Evolutionary conservation across 1,140 invertebrate species (phyloP).

Genomic region (Temnothorax nylanderi): DNA sequence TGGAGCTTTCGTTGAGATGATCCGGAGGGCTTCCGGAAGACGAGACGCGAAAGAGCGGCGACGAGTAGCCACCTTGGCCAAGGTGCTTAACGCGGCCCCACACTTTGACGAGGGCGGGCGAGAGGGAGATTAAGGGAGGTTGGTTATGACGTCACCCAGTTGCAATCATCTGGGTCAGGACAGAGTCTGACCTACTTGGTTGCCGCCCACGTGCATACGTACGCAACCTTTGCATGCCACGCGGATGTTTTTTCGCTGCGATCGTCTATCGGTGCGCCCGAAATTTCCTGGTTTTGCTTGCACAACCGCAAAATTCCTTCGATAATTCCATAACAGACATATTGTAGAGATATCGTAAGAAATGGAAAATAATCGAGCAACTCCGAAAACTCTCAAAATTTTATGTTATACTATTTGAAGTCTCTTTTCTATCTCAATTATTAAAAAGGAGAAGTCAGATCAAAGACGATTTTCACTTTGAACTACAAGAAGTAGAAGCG

Average conservation of each 20-base stretch:
- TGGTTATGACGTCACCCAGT: conserved; percentile 79
- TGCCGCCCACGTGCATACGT: conserved; percentile 15
- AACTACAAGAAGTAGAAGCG: not conserved
- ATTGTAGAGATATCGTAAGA: not conserved
- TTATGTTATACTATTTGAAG: not conserved
- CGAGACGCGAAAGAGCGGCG: conserved; percentile 7
- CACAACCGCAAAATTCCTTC: not conserved
- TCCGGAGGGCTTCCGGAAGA: not conserved
- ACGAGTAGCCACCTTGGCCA: conserved; percentile 25
- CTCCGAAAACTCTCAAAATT: not conserved
- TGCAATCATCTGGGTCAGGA: conserved; percentile 83
- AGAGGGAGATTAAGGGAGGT: conserved; percentile 61
- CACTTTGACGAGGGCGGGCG: conserved; percentile 12
- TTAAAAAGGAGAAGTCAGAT: not conserved
- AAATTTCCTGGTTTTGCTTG: conserved; percentile 16
- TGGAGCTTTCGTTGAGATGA: not conserved
- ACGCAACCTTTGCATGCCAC: conserved; percentile 51
- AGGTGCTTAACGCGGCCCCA: conserved; percentile 28
- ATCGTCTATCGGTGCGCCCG: not conserved
- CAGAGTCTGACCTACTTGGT: conserved; percentile 81
- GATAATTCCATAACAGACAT: not conserved
- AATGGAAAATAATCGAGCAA: not conserved
- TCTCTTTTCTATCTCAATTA: not conserved
- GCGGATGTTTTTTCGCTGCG: not conserved
- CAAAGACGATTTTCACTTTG: not conserved